phyloP scores from a whole-genome alignment of 2,888 invertebrate species.

The Callosobruchus maculatus region DNA sequence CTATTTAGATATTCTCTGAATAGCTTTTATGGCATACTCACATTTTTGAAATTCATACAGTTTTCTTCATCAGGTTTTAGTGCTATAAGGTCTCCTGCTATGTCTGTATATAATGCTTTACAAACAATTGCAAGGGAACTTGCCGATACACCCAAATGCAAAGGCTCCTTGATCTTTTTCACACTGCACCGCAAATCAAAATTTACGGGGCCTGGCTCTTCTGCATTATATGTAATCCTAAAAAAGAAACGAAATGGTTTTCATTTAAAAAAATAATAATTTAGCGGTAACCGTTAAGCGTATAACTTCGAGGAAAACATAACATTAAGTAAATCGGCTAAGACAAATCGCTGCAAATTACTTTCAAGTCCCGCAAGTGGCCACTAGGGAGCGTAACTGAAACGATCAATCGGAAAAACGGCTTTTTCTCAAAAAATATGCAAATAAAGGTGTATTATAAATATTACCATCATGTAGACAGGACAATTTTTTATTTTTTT shows the following conservation, averaged over 20 bases:
- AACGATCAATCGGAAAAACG: no score
- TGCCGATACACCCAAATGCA: slow-evolving; percentile 54
- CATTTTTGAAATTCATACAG: slow-evolving; percentile 45
- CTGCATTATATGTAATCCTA: slow-evolving; percentile 57
- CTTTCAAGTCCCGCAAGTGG: no score
- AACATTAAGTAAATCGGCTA: no score
- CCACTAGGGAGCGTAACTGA: no score
- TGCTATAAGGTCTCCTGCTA: slow-evolving; percentile 26
- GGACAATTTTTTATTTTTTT: no score
- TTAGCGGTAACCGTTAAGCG: no score
- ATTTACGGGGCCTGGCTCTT: slow-evolving; percentile 53
- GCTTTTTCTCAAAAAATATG: no score
- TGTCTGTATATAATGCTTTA: slow-evolving; percentile 48
- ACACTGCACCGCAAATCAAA: slow-evolving; percentile 58
- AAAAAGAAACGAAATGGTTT: slow-evolving; percentile 14
- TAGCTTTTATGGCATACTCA: slow-evolving; percentile 24
- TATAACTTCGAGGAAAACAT: no score
- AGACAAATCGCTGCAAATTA: no score
- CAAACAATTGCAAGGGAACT: slow-evolving; percentile 55
- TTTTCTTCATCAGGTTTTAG: slow-evolving; percentile 38
- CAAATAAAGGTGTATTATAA: no score
- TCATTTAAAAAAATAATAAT: no score
- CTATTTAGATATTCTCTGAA: not conserved
- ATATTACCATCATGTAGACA: no score
- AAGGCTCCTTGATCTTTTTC: slow-evolving; percentile 52